These are phyloP conservation scores for Nymphalis io DNA, from an alignment of 1,140 invertebrate genomes.

Conservation along the genomic window DNA sequence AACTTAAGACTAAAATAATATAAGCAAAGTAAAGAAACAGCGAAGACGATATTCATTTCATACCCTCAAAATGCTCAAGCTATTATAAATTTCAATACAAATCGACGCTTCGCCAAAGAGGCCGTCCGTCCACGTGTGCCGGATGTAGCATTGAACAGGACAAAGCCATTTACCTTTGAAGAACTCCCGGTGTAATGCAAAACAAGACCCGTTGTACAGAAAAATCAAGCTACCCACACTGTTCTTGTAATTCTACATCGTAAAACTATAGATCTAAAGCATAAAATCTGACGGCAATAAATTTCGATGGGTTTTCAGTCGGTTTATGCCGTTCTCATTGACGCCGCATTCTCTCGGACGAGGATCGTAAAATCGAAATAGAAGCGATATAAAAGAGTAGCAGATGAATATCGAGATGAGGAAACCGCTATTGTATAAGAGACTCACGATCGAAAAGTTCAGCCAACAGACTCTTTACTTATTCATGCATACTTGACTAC, in stretches of 20 bases:
- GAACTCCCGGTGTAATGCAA: slow-evolving; percentile 60
- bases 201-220: slow-evolving; percentile 50
- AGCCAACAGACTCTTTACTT: slow-evolving; percentile 29
- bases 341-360: slow-evolving; percentile 48
- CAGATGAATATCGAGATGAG: slow-evolving; percentile 69
- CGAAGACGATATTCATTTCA: slow-evolving; percentile 44
- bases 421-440: slow-evolving; percentile 57
- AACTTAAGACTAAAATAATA: background rate
- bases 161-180: slow-evolving; percentile 63
- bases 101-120: slow-evolving; percentile 34
- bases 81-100: slow-evolving; percentile 55
- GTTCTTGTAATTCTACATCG: slow-evolving; percentile 19
- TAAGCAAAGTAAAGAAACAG: background rate
- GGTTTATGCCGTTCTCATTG: slow-evolving; percentile 58
- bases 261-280: slow-evolving; percentile 38
- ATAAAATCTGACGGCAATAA: slow-evolving; percentile 43
- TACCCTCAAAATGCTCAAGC: slow-evolving; percentile 34
- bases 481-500: slow-evolving; percentile 32
- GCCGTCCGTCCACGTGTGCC: slow-evolving; percentile 67
- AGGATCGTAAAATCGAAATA: slow-evolving; percentile 69
- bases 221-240: slow-evolving; percentile 25
- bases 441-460: slow-evolving; percentile 40
- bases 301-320: slow-evolving; percentile 47
- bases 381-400: slow-evolving; percentile 63
- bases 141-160: slow-evolving; percentile 64